phyloP scores from a whole-genome alignment of 1,140 invertebrate genomes.

The Diorhabda elongata region DNA sequence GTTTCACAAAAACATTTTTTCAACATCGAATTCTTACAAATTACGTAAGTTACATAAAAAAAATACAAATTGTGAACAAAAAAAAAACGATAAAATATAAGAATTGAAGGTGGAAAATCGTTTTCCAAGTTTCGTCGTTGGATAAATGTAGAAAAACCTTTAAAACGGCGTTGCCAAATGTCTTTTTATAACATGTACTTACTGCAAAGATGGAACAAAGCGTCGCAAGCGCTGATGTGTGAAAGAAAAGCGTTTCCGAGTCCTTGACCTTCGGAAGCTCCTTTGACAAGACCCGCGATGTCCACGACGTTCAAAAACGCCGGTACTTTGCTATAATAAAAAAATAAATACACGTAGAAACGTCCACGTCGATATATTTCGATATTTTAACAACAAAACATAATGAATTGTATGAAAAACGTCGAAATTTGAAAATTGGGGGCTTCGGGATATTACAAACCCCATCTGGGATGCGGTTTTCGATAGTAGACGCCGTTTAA shows the following conservation, averaged over 20 bases:
- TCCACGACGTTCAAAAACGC: constrained; percentile 97
- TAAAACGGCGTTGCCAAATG: too few relatives aligned
- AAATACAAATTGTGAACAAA: neutral
- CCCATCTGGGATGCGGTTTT: too few relatives aligned
- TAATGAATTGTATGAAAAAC: too few relatives aligned
- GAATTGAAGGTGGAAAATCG: neutral
- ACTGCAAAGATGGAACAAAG: constrained; percentile 97
- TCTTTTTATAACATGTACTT: constrained; percentile 51
- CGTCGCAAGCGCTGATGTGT: constrained; percentile 97
- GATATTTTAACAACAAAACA: too few relatives aligned
- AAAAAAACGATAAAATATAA: constrained; percentile 7
- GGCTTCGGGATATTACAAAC: too few relatives aligned
- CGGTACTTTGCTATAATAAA: constrained; percentile 82
- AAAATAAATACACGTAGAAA: neutral
- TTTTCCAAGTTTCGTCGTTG: too few relatives aligned
- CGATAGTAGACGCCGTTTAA: too few relatives aligned
- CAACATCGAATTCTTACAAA: too few relatives aligned
- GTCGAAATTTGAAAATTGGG: too few relatives aligned
- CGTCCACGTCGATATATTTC: too few relatives aligned
- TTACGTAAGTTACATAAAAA: too few relatives aligned
- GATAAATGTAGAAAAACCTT: too few relatives aligned
- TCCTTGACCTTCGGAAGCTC: constrained; percentile 96
- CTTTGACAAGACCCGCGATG: constrained; percentile 97
- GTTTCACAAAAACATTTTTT: neutral
- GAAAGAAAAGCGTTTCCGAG: constrained; percentile 98